Base-by-base conservation (phyloP, 1,140 invertebrate species). In the Phocides pigmalion region DNA sequence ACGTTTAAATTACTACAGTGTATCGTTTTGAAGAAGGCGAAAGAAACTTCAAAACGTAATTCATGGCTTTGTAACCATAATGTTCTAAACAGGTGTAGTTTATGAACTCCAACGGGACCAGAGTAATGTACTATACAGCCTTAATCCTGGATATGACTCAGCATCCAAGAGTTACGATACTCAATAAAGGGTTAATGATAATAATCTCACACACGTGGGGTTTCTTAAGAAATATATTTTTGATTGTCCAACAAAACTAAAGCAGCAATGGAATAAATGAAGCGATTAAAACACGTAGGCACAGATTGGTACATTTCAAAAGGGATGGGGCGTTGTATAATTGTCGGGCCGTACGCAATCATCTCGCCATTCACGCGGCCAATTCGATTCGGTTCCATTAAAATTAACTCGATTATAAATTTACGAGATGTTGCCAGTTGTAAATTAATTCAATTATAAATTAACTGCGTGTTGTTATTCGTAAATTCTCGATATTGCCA, bases 341-440 rank as follows among this genome's bases (percentile, higher is more conserved):
- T 76, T 51, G 58, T 37, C 32, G 42, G 39, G 69, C 58, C 70
- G 64, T 67, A 56, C 56, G 74, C 62, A 63, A 64, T 79, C 76
- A 82, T 80, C 8, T 12, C 39, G 6, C 70, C 68, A 80, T 79
- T 84, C 79, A 79, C 66, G 70, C 69, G 70, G 76, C 75, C 74
- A 73, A 67, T 61, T 56, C 46, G 64, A 73, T 69, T 68, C 56
- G 22, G 12, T 50, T 15, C 50, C 62, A 17, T 66, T 62, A 54
- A 73, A 77, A 81, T 79, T 80, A 81, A 82, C 76, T 77, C 68
- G 71, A 83, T 85, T 85, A 82, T 73, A 80, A 76, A 83, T 76
- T 84, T 80, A 80, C 73, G 80, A 82, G 59, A 77, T 87, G 82
- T 87, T 87, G 81, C 59, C 68, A 68, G 80, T 85, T 81, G 76